These are phyloP conservation scores for Spisula subtruncata DNA, from an alignment of 2,888 invertebrate species.

Conservation along the genomic window DNA sequence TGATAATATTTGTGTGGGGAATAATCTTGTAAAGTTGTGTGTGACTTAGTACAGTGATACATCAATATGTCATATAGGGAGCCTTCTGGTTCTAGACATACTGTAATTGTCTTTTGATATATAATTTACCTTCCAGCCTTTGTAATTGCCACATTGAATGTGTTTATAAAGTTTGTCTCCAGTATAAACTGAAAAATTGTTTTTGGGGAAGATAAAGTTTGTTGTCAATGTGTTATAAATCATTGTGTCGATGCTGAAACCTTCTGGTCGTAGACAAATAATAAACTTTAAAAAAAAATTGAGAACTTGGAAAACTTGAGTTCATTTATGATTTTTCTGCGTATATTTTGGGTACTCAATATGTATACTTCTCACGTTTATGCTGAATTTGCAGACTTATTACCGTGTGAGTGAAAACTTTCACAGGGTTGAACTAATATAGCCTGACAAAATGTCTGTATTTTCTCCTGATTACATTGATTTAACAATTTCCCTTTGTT, in stretches of 20 bases:
- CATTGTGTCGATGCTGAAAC: too few relatives aligned
- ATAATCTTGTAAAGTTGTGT: too few relatives aligned
- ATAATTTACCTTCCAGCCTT: background rate
- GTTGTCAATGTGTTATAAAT: too few relatives aligned
- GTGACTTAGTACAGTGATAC: too few relatives aligned
- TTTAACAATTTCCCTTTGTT: slow-evolving; percentile 20
- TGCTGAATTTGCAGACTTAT: slow-evolving; percentile 21
- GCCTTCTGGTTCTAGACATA: background rate
- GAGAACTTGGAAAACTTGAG: background rate
- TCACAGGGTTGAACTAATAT: slow-evolving; percentile 26
- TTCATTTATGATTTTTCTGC: background rate
- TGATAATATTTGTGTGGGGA: too few relatives aligned
- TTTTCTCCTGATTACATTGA: slow-evolving; percentile 18
- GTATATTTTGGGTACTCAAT: background rate
- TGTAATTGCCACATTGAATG: slow-evolving; percentile 3
- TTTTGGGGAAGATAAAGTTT: too few relatives aligned
- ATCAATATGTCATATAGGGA: background rate
- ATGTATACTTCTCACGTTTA: slow-evolving; percentile 16
- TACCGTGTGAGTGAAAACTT: slow-evolving; percentile 18
- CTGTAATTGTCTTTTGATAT: background rate
- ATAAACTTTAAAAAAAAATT: too few relatives aligned
- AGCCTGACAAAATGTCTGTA: slow-evolving; percentile 12
- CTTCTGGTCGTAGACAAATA: too few relatives aligned
- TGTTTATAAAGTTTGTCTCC: slow-evolving; percentile 4
- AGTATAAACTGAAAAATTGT: background rate